A percentile compares a stretch with the other conserved stretches of the same genome.
These are phyloP conservation scores for Drosophila peninsularis DNA, from an alignment of 2,888 invertebrate genomes.

Conservation along the genomic window DNA sequence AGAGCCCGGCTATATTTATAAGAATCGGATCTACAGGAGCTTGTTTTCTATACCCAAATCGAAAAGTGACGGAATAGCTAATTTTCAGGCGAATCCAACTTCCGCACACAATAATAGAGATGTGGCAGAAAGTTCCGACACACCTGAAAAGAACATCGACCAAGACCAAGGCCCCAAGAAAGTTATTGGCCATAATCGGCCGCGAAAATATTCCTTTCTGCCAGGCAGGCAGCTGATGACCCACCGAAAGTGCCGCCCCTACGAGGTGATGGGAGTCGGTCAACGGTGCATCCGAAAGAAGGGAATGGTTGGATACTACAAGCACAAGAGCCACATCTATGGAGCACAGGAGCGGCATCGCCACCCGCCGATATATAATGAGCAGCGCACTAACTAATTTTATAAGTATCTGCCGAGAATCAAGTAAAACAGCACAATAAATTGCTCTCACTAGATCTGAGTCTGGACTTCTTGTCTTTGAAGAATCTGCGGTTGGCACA, in stretches of 20 bases:
- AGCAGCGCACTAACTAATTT: no score
- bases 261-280: conserved; percentile 38
- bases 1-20: conserved; percentile 9
- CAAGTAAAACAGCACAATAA: background rate
- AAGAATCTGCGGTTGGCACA: background rate
- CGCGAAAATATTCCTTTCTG: conserved; percentile 19
- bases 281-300: conserved; percentile 54
- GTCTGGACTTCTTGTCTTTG: background rate
- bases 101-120: fast-evolving
- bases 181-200: conserved; percentile 29
- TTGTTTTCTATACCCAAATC: background rate
- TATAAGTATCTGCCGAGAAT: background rate
- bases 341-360: conserved; percentile 21
- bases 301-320: conserved; percentile 34
- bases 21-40: conserved; percentile 10
- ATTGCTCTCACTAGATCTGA: background rate
- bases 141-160: no score
- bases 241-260: conserved; percentile 36
- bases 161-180: background rate
- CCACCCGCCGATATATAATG: background rate
- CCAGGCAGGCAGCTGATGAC: conserved; percentile 39
- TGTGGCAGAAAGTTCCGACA: no score
- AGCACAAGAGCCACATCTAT: conserved; percentile 45
- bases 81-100: no score
- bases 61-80: no score